A percentile compares a stretch with the other conserved stretches of the same genome.
Evolutionary conservation across 2,888 invertebrate genomes (phyloP).

Genomic region (Lasioglossum zephyrum): DNA sequence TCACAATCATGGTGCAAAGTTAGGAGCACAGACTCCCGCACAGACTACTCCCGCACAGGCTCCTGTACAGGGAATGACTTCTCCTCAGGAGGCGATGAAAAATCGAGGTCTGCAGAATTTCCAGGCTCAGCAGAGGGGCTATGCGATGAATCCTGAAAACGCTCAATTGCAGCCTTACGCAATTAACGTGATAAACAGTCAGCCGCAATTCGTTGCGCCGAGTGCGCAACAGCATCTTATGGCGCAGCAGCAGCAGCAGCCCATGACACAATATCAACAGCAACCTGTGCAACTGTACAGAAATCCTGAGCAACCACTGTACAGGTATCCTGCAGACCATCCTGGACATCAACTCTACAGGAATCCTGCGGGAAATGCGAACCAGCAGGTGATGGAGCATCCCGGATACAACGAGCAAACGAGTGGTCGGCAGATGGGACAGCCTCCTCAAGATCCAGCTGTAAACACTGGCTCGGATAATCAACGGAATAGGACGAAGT

Average conservation of each 20-base stretch:
- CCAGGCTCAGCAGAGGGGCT: conserved; percentile 10
- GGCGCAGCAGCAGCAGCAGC: not conserved
- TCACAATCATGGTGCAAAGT: conserved; percentile 27
- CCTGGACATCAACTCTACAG: not conserved
- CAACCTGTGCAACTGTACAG: not conserved
- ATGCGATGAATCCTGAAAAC: conserved; percentile 15
- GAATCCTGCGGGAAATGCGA: not conserved
- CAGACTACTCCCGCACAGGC: not conserved
- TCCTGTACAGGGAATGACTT: conserved; percentile 62
- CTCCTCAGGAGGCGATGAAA: conserved; percentile 68
- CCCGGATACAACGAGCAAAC: not conserved
- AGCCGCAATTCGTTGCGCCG: conserved; percentile 15
- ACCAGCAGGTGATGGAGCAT: conserved; percentile 4
- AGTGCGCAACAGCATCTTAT: not conserved
- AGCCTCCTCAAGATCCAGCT: not conserved
- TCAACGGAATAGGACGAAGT: conserved; percentile 40
- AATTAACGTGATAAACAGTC: conserved; percentile 23
- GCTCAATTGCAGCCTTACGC: conserved; percentile 24
- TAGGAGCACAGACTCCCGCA: not conserved
- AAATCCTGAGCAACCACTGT: not conserved
- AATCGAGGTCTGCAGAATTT: not conserved
- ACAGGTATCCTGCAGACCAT: not conserved
- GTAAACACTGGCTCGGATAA: not conserved
- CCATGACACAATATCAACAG: conserved; percentile 3
- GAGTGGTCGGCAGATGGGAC: not conserved